Evolutionary conservation across 2,113 vertebrate genomes (phyloP), one percentile per base, ranked within the genome.

Genomic region (Cnemophilus loriae): DNA sequence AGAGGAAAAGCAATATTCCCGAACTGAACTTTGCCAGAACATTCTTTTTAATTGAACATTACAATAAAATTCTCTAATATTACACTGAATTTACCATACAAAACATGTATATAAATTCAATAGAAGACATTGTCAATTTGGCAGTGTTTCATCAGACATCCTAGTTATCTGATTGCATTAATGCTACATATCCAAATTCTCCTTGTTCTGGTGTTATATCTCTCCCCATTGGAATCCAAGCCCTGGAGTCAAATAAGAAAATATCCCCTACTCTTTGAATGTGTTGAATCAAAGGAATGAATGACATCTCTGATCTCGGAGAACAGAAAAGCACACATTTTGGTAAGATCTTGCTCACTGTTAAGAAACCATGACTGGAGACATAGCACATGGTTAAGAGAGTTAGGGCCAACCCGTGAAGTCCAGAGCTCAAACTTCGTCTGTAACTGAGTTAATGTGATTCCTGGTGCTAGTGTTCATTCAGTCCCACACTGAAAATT

Each of bases 201-300:
- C 41, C 79, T 91, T 96, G 46, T 93, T 84, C 74, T 90, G 28
- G 39, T 67, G 46, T 81, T 89, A 7, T 69, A 65, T 88, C 75
- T 90, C 76, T 92, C 85, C 52, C 59, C 69, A 55, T 50, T 95
- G 79, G 76, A 90, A 89, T 92, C 28, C 86, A 97, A 90, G 83
- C 90, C 93, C 93, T 86, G 79, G 35, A 87, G 85, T 89, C 65
- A 96, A 93, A 73, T 69, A 71, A 93, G 76, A 94, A 88, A 81
- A 88, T 90, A 87, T 73, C 39, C 74, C 44, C 9, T 15, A 44
- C 35, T 74, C 92, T 97, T 96, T 96, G 85, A 95, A 94, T 21
- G 1, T 76, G 68, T 84, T 89, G 69, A 87, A 95, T 96, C 87
- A 97, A 96, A 96, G 93, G 75, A 74, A 44, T 84, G 57, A 89